phyloP scores from a whole-genome alignment of 2,888 invertebrate genomes.

The Trilocha varians region DNA sequence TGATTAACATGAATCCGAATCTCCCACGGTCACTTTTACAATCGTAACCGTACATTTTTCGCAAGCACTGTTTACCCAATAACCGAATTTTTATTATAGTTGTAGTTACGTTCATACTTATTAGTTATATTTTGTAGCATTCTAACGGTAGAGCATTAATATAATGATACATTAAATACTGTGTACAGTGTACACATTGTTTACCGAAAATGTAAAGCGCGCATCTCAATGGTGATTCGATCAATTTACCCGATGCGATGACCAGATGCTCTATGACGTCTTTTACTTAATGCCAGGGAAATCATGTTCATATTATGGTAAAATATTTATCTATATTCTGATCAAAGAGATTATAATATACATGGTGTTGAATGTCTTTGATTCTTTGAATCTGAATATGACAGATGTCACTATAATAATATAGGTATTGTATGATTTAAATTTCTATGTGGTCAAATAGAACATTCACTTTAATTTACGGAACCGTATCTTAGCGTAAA shows the following conservation, averaged over 20 bases:
- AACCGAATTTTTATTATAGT: not conserved
- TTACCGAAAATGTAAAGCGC: not conserved
- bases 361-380: no score
- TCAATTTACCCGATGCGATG: conserved; percentile 1
- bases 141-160: no score
- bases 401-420: no score
- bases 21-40: conserved; percentile 32
- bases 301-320: not conserved
- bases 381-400: no score
- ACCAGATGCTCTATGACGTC: conserved; percentile 19
- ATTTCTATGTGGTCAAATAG: no score
- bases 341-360: no score
- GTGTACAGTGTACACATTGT: no score
- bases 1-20: conserved; percentile 17
- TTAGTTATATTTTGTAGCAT: no score
- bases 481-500: conserved; percentile 20
- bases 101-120: not conserved
- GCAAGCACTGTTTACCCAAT: conserved; percentile 9
- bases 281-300: conserved; percentile 18
- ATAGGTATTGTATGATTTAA: no score
- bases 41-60: conserved; percentile 27
- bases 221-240: not conserved
- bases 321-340: no score
- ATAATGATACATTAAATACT: no score
- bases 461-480: no score